Conservation (phyloP, 1,140 invertebrate species). For the Heliconius eleuchia region DNA sequence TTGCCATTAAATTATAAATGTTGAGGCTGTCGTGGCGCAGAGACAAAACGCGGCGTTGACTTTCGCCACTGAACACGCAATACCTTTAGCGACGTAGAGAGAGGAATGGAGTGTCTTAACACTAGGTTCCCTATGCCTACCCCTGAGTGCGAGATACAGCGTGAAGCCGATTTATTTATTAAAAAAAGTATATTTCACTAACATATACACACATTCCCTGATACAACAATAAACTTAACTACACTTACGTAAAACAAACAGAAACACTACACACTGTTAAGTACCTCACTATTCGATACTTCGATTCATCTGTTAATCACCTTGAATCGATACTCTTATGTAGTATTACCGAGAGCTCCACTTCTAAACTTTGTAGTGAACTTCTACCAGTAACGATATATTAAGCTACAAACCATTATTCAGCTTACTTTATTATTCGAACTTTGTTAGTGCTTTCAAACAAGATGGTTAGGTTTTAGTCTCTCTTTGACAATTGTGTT, state of each 20-base stretch:
- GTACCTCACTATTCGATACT: not conserved
- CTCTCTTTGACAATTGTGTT: not conserved
- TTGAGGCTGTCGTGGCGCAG: too few species aligned
- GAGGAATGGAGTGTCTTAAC: too few species aligned
- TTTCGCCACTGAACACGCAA: too few species aligned
- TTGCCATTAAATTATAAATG: too few species aligned
- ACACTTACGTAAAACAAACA: not conserved
- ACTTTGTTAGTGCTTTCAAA: not conserved
- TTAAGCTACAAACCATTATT: conserved; percentile 8
- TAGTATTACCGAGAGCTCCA: conserved; percentile 1
- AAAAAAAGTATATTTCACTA: too few species aligned
- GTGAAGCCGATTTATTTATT: too few species aligned
- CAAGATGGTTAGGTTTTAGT: not conserved
- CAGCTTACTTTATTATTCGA: not conserved
- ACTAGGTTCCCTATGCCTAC: too few species aligned
- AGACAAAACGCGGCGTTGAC: too few species aligned
- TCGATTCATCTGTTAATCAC: not conserved
- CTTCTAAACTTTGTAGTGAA: conserved; percentile 6
- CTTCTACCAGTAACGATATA: not conserved
- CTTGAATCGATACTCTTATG: not conserved
- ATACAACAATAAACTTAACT: not conserved
- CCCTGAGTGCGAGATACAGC: too few species aligned
- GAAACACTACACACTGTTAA: not conserved
- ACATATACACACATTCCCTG: too few species aligned
- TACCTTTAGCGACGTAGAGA: too few species aligned